These are phyloP conservation scores for Athripsodes cinereus DNA, from an alignment of 2,888 invertebrate species.

Conservation along the genomic window DNA sequence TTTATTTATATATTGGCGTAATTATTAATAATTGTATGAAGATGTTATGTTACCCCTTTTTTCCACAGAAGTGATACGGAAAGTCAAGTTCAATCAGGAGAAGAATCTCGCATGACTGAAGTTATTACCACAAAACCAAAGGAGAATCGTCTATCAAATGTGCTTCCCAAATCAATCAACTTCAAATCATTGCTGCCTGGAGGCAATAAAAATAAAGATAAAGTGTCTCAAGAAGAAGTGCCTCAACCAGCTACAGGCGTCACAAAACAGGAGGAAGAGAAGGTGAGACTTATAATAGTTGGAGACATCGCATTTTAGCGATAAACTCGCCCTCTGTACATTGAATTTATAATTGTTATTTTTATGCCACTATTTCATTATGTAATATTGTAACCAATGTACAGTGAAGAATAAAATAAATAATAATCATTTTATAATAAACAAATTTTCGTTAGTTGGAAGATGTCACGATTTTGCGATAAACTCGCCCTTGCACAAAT, in stretches of 20 bases:
- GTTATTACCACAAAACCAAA: background rate
- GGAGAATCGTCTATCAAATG: constrained; percentile 12
- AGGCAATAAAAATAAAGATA: constrained; percentile 25
- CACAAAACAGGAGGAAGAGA: constrained; percentile 21
- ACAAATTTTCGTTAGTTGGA: background rate
- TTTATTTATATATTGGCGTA: too few relatives aligned
- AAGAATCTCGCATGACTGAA: constrained; percentile 8
- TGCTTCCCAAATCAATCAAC: constrained; percentile 19
- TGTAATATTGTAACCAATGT: too few relatives aligned
- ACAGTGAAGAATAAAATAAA: background rate
- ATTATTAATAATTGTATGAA: too few relatives aligned
- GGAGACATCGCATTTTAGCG: too few relatives aligned
- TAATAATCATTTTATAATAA: background rate
- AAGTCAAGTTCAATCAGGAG: constrained; percentile 35
- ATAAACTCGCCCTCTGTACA: background rate
- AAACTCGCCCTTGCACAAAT: too few relatives aligned
- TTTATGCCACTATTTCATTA: too few relatives aligned
- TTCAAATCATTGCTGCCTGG: constrained; percentile 21
- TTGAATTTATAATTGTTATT: background rate
- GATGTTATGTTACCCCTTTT: too few relatives aligned
- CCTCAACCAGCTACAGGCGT: background rate
- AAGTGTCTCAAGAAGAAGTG: constrained; percentile 20
- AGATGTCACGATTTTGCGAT: too few relatives aligned
- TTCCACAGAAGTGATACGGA: constrained; percentile 47
- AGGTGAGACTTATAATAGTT: too few relatives aligned